phyloP scores from a whole-genome alignment of 2,113 vertebrate genomes.

The Harpagus bidentatus region DNA sequence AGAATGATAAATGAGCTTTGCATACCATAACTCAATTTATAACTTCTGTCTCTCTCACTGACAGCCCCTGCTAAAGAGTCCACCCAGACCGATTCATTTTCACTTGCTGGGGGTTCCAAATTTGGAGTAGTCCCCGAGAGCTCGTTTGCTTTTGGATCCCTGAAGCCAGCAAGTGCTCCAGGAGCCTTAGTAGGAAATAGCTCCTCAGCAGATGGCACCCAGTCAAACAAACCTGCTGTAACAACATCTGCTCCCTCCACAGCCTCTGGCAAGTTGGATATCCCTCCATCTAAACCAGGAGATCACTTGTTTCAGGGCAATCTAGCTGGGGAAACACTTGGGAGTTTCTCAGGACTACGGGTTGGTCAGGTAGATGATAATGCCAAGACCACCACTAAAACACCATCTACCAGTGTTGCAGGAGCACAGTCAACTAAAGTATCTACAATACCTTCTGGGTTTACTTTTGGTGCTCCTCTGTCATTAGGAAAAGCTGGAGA shows the following conservation, averaged over 20 bases:
- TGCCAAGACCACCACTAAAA: conserved; percentile 63
- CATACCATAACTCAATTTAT: not conserved
- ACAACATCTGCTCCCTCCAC: conserved; percentile 16
- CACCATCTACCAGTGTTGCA: not conserved
- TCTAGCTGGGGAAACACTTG: conserved; percentile 86
- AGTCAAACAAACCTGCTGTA: not conserved
- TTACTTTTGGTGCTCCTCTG: conserved; percentile 64
- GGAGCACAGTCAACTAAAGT: conserved; percentile 47
- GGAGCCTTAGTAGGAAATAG: not conserved
- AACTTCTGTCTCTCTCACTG: not conserved
- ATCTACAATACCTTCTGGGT: conserved; percentile 21
- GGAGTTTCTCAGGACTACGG: conserved; percentile 88
- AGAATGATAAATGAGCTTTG: not conserved
- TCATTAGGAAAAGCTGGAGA: conserved; percentile 69
- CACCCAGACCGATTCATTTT: conserved; percentile 61
- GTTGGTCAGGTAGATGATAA: conserved; percentile 86
- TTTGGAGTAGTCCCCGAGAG: conserved; percentile 70
- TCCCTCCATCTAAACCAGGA: conserved; percentile 64
- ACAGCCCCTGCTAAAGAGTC: conserved; percentile 73
- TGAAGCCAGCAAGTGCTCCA: conserved; percentile 52
- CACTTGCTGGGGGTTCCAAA: conserved; percentile 71
- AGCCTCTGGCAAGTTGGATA: conserved; percentile 66
- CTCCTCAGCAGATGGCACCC: conserved; percentile 46
- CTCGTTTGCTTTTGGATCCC: conserved; percentile 63
- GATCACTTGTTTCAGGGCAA: conserved; percentile 64